Percentiles rank a stretch among this genome's conserved stretches.
Evolutionary conservation across 2,888 invertebrate species (phyloP).

Genomic region (Amblyjoppa fuscipennis): DNA sequence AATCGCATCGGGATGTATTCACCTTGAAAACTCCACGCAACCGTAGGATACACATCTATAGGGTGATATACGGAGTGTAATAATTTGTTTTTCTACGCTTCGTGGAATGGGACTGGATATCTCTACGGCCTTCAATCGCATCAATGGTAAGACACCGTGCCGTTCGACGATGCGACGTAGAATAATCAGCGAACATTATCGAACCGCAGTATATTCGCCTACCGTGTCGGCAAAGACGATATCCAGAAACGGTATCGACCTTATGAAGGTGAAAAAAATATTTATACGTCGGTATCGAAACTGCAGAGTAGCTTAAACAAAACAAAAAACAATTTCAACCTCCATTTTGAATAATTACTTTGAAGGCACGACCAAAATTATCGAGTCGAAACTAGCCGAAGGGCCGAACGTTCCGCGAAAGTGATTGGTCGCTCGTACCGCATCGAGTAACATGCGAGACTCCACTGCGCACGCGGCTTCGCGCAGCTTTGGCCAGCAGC

Average conservation of each 20-base stretch:
- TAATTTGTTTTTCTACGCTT: constrained; percentile 28
- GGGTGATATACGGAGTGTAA: constrained; percentile 11
- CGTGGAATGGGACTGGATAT: constrained; percentile 75
- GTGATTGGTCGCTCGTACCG: no score
- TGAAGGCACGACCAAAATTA: no score
- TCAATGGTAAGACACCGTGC: constrained; percentile 69
- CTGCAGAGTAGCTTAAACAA: neutral
- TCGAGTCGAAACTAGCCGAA: no score
- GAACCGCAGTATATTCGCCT: neutral
- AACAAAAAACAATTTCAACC: neutral
- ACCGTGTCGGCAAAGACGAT: constrained; percentile 9
- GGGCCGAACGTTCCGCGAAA: no score
- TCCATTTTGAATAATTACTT: no score
- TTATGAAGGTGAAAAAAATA: neutral
- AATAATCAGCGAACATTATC: neutral
- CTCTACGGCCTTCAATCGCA: constrained; percentile 70
- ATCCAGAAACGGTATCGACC: neutral
- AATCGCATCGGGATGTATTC: constrained; percentile 23
- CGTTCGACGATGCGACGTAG: neutral
- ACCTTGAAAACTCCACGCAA: constrained; percentile 21
- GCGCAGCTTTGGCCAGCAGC: neutral
- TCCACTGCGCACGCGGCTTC: neutral
- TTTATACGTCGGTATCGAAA: neutral
- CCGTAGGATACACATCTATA: constrained; percentile 9
- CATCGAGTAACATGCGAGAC: no score